Evolutionary conservation across 2,797 vertebrate genomes (phyloP).

Genomic region (Artibeus jamaicensis): DNA sequence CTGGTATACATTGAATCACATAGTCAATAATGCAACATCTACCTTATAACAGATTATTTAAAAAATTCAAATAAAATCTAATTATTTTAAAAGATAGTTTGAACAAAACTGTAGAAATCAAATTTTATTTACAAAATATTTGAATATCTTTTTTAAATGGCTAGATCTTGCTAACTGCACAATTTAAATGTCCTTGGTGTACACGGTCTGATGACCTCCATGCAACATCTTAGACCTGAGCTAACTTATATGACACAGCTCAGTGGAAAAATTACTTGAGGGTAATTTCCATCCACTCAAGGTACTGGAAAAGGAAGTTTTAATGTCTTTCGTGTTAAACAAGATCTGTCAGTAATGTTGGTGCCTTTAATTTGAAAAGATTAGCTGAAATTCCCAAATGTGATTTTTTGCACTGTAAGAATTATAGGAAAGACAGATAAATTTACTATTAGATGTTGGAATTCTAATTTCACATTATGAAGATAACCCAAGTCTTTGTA

Average conservation of each 20-base stretch:
- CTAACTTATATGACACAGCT: neutral
- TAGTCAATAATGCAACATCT: conserved; percentile 64
- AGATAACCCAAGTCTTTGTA: neutral
- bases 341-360: neutral
- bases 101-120: conserved; percentile 68
- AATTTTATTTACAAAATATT: conserved; percentile 55
- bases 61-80: conserved; percentile 70
- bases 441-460: neutral
- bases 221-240: neutral
- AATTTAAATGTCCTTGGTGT: conserved; percentile 11
- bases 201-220: neutral
- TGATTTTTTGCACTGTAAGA: conserved; percentile 3
- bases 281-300: neutral
- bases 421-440: neutral
- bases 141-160: conserved; percentile 60
- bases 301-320: neutral
- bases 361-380: conserved; percentile 29
- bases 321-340: neutral
- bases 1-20: conserved; percentile 72
- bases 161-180: conserved; percentile 71
- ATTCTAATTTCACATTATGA: neutral
- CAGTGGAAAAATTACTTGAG: neutral
- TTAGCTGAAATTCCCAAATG: neutral
- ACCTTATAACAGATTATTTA: conserved; percentile 58
- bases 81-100: conserved; percentile 66